phyloP scores from a whole-genome alignment of 1,140 invertebrate genomes.

The Conus betulinus region DNA sequence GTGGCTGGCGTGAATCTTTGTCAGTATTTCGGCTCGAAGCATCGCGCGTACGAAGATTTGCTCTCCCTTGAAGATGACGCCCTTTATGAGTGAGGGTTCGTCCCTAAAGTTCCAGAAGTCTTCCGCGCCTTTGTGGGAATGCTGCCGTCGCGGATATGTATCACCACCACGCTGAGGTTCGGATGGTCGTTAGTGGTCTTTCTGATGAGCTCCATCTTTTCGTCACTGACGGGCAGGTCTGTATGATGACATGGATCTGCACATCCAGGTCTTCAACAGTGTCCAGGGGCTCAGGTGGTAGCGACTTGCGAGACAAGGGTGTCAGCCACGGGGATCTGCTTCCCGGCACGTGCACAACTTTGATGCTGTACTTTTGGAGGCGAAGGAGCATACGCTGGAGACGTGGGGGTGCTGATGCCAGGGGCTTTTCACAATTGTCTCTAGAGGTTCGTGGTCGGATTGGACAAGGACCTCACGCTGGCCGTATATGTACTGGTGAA shows the following conservation, averaged over 20 bases:
- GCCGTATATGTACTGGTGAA: too few species aligned
- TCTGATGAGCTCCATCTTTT: constrained; percentile 18
- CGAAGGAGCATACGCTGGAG: constrained; percentile 62
- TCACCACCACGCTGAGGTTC: neutral
- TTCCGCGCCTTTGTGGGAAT: neutral
- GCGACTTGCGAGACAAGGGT: constrained; percentile 37
- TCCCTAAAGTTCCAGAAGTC: constrained; percentile 23
- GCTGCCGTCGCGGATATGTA: constrained; percentile 2
- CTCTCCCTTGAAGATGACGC: constrained; percentile 14
- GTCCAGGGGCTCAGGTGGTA: neutral
- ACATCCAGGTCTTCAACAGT: constrained; percentile 7
- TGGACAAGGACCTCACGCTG: too few species aligned
- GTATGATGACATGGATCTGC: constrained; percentile 3
- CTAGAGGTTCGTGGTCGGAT: too few species aligned
- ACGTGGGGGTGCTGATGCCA: constrained; percentile 41
- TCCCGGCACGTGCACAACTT: constrained; percentile 45
- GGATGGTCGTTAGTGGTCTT: constrained; percentile 16
- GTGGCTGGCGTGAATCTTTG: constrained; percentile 27
- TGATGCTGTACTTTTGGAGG: constrained; percentile 53
- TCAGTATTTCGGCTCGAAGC: neutral
- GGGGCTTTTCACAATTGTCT: too few species aligned
- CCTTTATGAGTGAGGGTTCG: neutral
- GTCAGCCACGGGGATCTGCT: constrained; percentile 34
- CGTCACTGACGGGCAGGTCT: neutral
- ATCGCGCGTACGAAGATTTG: neutral